phyloP scores from a whole-genome alignment of 2,113 vertebrate genomes.

The Gambusia holbrooki region DNA sequence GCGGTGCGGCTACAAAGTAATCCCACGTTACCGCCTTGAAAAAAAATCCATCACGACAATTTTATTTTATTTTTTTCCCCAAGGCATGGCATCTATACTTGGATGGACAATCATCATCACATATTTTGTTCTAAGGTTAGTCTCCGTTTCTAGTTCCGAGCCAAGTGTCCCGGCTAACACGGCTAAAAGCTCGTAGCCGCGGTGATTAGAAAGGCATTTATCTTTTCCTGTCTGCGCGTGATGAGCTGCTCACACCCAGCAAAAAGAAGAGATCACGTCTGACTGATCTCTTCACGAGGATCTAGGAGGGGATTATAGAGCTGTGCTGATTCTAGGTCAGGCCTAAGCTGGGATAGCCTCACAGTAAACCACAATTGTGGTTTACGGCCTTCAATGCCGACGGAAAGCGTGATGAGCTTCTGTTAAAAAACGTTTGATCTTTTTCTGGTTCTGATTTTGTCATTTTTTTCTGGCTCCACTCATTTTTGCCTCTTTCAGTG shows the following conservation, averaged over 20 bases:
- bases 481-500: no score
- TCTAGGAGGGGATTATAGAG: conserved; percentile 52
- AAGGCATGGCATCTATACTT: conserved; percentile 39
- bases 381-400: no score
- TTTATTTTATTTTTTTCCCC: conserved; percentile 13
- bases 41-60: conserved; percentile 15
- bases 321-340: conserved; percentile 63
- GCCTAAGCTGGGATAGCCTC: conserved; percentile 65
- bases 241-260: conserved; percentile 70
- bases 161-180: conserved; percentile 15
- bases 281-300: conserved; percentile 71
- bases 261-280: conserved; percentile 66
- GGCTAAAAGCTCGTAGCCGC: conserved; percentile 20
- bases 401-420: no score
- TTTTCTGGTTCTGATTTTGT: no score
- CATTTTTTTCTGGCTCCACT: no score
- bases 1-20: conserved; percentile 25
- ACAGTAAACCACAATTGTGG: conserved; percentile 40
- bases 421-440: no score
- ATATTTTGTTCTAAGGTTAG: conserved; percentile 37
- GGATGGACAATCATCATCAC: conserved; percentile 52
- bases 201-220: conserved; percentile 65
- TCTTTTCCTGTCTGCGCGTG: conserved; percentile 70
- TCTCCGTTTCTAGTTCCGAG: conserved; percentile 27
- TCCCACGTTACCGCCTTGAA: conserved; percentile 23